Percentiles rank a stretch among this genome's conserved stretches.
These are phyloP conservation scores for Heteronetta atricapilla DNA, from an alignment of 2,113 vertebrate genomes.

Conservation along the genomic window DNA sequence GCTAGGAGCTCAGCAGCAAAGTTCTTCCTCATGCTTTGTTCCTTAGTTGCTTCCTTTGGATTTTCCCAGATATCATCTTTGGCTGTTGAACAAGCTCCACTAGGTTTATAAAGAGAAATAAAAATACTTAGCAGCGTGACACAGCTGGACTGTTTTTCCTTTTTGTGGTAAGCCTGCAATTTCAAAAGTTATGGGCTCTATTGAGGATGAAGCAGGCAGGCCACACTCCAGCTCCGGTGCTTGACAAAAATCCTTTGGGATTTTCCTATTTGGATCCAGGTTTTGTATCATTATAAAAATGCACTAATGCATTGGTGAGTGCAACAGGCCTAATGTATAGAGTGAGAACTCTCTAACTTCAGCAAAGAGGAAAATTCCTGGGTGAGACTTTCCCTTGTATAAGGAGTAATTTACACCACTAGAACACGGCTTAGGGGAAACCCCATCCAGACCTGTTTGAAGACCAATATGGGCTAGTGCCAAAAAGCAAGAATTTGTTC, in stretches of 20 bases:
- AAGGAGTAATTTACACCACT: neutral
- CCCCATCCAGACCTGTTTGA: neutral
- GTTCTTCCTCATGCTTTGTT: slow-evolving; percentile 56
- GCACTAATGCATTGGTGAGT: fast-evolving
- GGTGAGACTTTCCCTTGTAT: neutral
- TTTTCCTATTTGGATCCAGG: neutral
- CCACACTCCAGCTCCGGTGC: neutral
- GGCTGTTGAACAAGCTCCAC: slow-evolving; percentile 69
- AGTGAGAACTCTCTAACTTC: neutral
- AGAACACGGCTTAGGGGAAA: neutral
- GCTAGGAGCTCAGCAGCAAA: neutral
- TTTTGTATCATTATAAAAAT: neutral
- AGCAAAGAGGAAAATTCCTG: neutral
- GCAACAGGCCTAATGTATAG: neutral
- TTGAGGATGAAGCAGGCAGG: neutral
- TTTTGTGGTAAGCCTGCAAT: neutral
- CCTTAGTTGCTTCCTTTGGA: slow-evolving; percentile 51
- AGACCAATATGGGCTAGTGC: neutral
- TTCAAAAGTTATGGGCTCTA: neutral
- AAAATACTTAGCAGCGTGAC: neutral
- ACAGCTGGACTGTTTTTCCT: neutral
- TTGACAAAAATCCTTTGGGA: neutral
- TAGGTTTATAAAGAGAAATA: neutral
- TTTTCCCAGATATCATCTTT: slow-evolving; percentile 68
- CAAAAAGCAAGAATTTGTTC: neutral